Percentiles rank a stretch among this genome's conserved stretches.
These are phyloP conservation scores for Criorhina ranunculi DNA, from an alignment of 2,888 invertebrate species.

Conservation along the genomic window DNA sequence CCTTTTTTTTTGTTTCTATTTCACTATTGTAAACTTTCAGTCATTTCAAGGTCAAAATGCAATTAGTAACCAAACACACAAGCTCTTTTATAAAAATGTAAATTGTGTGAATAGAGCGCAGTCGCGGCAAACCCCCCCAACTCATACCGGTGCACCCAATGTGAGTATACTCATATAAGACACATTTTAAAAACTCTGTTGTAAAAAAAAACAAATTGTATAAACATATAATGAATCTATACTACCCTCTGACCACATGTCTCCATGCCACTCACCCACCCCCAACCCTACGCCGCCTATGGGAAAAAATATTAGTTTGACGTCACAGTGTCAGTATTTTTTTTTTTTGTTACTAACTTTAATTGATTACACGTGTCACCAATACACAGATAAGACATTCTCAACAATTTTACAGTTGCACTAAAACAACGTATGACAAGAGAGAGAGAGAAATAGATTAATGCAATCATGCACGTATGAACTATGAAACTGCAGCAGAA, in stretches of 20 bases:
- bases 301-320: constrained; percentile 14
- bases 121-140: constrained; percentile 15
- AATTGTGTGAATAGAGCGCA: constrained; percentile 21
- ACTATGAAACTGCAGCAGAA: constrained; percentile 13
- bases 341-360: constrained; percentile 21
- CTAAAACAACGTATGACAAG: constrained; percentile 12
- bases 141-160: background rate
- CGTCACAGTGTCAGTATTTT: constrained; percentile 25
- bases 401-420: constrained; percentile 16
- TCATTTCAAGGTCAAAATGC: constrained; percentile 47
- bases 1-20: constrained; percentile 22
- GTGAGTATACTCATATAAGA: background rate
- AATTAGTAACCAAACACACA: constrained; percentile 31
- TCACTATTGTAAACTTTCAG: constrained; percentile 17
- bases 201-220: constrained; percentile 6
- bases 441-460: constrained; percentile 13
- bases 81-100: constrained; percentile 17
- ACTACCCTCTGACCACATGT: constrained; percentile 9
- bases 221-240: constrained; percentile 17
- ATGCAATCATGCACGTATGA: constrained; percentile 33
- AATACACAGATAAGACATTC: constrained; percentile 7
- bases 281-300: background rate
- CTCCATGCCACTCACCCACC: background rate
- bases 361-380: constrained; percentile 57
- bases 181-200: constrained; percentile 20